Evolutionary conservation across 2,888 invertebrate species (phyloP), one percentile per base, ranked within the genome.

Genomic region (Ormyrus rosae): DNA sequence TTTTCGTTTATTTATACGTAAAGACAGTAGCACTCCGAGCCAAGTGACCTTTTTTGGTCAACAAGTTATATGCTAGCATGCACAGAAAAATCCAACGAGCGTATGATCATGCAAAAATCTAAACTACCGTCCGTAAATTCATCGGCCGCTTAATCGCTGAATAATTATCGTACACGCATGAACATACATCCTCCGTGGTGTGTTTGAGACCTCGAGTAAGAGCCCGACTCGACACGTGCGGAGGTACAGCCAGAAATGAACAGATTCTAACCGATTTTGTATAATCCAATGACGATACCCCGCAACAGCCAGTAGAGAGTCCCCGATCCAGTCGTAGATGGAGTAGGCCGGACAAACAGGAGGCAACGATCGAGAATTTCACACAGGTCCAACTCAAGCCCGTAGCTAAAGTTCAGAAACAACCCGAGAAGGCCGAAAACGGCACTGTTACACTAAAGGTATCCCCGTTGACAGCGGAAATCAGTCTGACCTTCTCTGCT

Each of bases 321-420:
- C 82, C 78, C 70, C 82, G 82, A 6, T 55, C 70, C 71, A 79
- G 79, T 55, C 45, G 50, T 53, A 73, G 70, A 71, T 82, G 82
- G 82, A 48, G 67, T 73, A 81, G 63, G 67, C 81, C 79, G 51
- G 72, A 79, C 61, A 79, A 73, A 89, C 90, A 90, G 85, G 91
- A 92, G 84, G 89, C 91, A 85, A 90, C 91, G 89, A 89, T 91
- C 86, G 93, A 93, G 88, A 92, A 91, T 87, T 94, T 94, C 90
- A 34, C 90, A 93, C 87, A 91, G 84, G 90, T 94, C 84, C 93
- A 93, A 88, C 92, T 94, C 87, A 94, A 94, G 91, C 94, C 94
- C 69, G 91, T 93, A 83, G 87, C 88, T 83, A 91, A 90, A 85
- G 85, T 88, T 65, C 74, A 81, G 64, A 89, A 89, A 86, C 78